Evolutionary conservation across 2,113 vertebrate genomes (phyloP).

Genomic region (Fulica atra): DNA sequence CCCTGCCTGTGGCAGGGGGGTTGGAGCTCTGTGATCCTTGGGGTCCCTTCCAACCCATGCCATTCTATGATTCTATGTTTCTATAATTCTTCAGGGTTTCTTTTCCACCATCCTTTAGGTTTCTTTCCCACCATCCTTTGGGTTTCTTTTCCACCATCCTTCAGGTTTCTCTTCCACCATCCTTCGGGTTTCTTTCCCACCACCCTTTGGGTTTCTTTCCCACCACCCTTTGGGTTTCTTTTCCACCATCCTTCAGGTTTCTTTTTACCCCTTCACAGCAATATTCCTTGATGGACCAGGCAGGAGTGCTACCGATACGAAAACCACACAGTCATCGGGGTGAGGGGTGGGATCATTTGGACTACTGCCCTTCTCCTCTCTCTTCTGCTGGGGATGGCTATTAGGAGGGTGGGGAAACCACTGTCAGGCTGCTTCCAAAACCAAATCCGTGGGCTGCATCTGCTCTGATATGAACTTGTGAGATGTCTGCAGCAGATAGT

Average conservation of each 20-base stretch:
- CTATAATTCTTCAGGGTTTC: too few species aligned
- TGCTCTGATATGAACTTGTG: neutral
- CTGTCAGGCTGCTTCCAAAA: neutral
- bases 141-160: too few species aligned
- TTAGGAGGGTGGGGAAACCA: neutral
- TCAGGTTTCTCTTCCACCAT: too few species aligned
- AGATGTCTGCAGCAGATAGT: slow-evolving; percentile 65
- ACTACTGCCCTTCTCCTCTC: accelerated
- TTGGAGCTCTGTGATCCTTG: too few species aligned
- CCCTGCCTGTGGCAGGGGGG: too few species aligned
- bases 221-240: too few species aligned
- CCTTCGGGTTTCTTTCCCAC: too few species aligned
- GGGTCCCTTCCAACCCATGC: too few species aligned
- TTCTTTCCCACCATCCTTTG: accelerated
- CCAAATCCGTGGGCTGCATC: neutral
- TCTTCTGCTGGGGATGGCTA: neutral
- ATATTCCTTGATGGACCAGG: neutral
- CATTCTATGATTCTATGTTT: too few species aligned
- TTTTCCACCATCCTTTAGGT: neutral
- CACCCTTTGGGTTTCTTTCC: too few species aligned
- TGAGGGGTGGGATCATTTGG: neutral
- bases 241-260: neutral
- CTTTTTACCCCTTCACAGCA: accelerated
- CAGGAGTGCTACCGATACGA: too few species aligned
- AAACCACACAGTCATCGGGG: too few species aligned